Percentiles rank a stretch among this genome's conserved stretches.
Evolutionary conservation across 2,888 invertebrate genomes (phyloP).

Genomic region (Agriopis marginaria): DNA sequence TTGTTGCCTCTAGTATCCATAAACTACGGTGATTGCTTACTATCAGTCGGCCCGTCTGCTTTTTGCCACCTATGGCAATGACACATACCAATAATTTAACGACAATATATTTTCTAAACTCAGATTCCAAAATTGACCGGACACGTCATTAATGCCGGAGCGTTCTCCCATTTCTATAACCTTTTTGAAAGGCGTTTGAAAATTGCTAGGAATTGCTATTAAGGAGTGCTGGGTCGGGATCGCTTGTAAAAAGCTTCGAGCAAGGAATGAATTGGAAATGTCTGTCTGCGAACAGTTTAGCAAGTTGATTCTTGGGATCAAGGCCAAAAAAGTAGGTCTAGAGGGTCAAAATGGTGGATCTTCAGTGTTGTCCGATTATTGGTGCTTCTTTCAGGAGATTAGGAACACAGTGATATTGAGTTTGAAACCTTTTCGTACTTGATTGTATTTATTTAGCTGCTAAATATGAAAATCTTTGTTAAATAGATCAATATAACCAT

Average conservation of each 20-base stretch:
- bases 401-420: neutral
- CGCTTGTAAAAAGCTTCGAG: slow-evolving; percentile 33
- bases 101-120: neutral
- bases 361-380: neutral
- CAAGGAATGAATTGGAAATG: slow-evolving; percentile 34
- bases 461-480: too few relatives aligned
- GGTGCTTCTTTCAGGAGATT: neutral
- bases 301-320: slow-evolving; percentile 11
- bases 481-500: too few relatives aligned
- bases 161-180: slow-evolving; percentile 17
- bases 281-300: slow-evolving; percentile 19
- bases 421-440: too few relatives aligned
- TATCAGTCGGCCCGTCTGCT: too few relatives aligned
- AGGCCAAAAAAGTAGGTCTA: neutral
- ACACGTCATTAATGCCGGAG: neutral
- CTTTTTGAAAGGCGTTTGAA: slow-evolving; percentile 36
- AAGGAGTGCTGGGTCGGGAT: slow-evolving; percentile 31
- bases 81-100: neutral
- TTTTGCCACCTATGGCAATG: too few relatives aligned
- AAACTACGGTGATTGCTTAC: too few relatives aligned
- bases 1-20: too few relatives aligned
- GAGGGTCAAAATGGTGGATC: slow-evolving; percentile 2
- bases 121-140: neutral
- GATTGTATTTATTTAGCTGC: too few relatives aligned
- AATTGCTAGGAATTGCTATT: slow-evolving; percentile 43